A percentile compares a stretch with the other conserved stretches of the same genome.
These are phyloP conservation scores for Tiliqua scincoides DNA, from an alignment of 2,113 vertebrate genomes.

Conservation along the genomic window DNA sequence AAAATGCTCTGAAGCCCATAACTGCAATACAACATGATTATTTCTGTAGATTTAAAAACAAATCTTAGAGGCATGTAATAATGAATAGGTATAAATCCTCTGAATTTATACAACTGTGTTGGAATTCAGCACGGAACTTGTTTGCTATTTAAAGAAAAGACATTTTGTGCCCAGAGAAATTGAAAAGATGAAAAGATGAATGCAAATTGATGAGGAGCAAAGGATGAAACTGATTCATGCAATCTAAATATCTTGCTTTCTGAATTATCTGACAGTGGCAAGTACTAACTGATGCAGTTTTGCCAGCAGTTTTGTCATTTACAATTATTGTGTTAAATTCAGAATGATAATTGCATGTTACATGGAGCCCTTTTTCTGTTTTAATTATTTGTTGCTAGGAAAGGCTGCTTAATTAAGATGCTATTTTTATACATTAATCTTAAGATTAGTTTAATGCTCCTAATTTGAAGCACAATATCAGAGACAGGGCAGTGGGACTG, in stretches of 20 bases:
- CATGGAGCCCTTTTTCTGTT: neutral
- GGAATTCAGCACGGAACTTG: neutral
- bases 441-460: neutral
- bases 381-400: constrained; percentile 8
- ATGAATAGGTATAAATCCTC: neutral
- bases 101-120: fast-evolving
- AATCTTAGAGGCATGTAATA: neutral
- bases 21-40: neutral
- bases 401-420: neutral
- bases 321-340: neutral
- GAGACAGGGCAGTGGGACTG: neutral
- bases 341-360: neutral
- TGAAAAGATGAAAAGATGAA: neutral
- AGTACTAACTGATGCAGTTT: neutral
- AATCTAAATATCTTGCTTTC: neutral
- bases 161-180: neutral
- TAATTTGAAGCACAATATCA: neutral
- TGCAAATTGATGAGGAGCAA: neutral
- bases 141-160: neutral
- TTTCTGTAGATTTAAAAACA: neutral
- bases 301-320: neutral
- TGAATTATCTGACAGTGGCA: neutral
- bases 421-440: neutral
- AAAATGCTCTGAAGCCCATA: neutral
- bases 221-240: neutral